Evolutionary conservation across 1,140 invertebrate genomes (phyloP), one percentile per base, ranked within the genome.

Genomic region (Zaprionus davidi): DNA sequence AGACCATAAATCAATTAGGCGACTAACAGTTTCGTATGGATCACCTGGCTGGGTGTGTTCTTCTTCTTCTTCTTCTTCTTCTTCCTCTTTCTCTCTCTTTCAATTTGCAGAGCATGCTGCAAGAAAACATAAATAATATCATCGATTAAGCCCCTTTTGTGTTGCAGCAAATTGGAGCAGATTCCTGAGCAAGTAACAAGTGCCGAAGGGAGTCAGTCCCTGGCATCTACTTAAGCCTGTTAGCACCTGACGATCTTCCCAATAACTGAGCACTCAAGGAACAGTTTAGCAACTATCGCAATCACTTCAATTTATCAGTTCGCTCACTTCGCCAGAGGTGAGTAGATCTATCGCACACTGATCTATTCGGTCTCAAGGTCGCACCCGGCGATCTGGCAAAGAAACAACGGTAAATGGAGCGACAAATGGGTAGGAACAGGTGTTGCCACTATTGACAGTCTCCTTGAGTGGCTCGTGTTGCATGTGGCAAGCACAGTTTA

Each of bases 371-470:
- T 68, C 53, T 83, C 83, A 87, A 87, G 83, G 83, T 87, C 83
- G 65, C 60, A 41, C 11, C 24, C n/a, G 55, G 17, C 28, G 55
- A 49, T 26, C 11, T n/a, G 24, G 63, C 57, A 20, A 44, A 44
- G 46, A 64, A 66, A 36, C 36, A 70, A 36, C 59, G 56, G 53
- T 55, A 12, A 65, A 58, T 63, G 22, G 55, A 60, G 76, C 36
- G 59, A 55, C 55, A 56, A 24, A 63, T 12, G 38, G 49, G 34
- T 28, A 41, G 64, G 46, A 80, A 71, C 77, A 80, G 83, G 83
- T 87, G 83, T 87, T 82, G 71, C 79, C 83, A 55, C 69, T 60
- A 80, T 87, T 87, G 83, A 87, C 83, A 86, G 83, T 87, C 63
- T 70, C 72, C 79, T 85, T 87, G 83, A 87, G 78, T 87, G 73